Evolutionary conservation across 2,113 vertebrate genomes (phyloP).

Genomic region (Brachirus orientalis): DNA sequence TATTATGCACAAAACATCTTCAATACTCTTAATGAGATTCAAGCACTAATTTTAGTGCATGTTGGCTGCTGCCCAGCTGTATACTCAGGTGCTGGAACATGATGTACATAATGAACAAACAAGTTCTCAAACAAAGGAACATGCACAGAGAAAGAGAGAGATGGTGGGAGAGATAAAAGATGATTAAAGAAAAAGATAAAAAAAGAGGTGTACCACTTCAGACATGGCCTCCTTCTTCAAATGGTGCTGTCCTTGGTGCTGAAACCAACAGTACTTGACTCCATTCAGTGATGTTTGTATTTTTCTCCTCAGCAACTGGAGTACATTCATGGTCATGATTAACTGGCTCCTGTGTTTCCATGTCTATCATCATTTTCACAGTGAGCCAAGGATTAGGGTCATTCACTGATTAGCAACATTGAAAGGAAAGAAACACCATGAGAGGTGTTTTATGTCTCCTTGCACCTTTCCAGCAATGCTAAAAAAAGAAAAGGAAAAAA

Average conservation of each 20-base stretch:
- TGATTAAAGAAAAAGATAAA: not conserved
- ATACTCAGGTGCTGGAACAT: conserved; percentile 6
- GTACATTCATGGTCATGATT: conserved; percentile 28
- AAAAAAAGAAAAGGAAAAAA: too few species aligned
- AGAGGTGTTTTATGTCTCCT: conserved; percentile 2
- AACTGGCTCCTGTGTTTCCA: conserved; percentile 33
- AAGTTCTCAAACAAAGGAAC: conserved; percentile 21
- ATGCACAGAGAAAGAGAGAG: not conserved
- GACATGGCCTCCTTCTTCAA: not conserved
- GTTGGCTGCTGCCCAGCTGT: conserved; percentile 12
- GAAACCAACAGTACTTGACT: conserved; percentile 30
- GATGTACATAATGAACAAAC: conserved; percentile 15
- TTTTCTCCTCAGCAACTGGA: conserved; percentile 7
- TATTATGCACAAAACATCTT: conserved; percentile 14
- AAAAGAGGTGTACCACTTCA: not conserved
- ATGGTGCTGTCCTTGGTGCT: conserved; percentile 65
- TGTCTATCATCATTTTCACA: conserved; percentile 49
- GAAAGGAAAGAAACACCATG: conserved; percentile 10
- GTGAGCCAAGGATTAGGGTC: conserved; percentile 41
- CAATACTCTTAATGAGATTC: conserved; percentile 14
- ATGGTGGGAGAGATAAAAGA: not conserved
- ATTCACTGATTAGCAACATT: conserved; percentile 34
- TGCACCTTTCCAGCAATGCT: not conserved
- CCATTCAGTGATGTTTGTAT: conserved; percentile 14
- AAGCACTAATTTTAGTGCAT: conserved; percentile 16